These are phyloP conservation scores for Ondatra zibethicus DNA, from an alignment of 2,113 vertebrate species.

Conservation along the genomic window DNA sequence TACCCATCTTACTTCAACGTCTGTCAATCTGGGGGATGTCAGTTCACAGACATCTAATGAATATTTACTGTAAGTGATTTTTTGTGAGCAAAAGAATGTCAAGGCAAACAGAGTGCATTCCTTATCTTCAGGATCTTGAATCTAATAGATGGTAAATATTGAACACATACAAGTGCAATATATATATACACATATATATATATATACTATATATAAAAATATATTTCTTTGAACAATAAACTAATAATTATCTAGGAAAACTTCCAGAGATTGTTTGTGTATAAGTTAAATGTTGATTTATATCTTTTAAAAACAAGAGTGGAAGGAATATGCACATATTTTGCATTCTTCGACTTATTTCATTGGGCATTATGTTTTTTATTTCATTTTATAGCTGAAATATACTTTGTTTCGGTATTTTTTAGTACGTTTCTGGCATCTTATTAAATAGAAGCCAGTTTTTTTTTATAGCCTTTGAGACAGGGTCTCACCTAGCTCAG, in stretches of 20 bases:
- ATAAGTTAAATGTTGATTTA: not conserved
- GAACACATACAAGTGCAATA: not conserved
- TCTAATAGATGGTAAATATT: conserved; percentile 10
- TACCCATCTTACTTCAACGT: not conserved
- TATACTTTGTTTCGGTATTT: not conserved
- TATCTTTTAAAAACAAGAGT: not conserved
- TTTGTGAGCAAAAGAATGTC: not conserved
- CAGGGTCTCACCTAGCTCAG: not conserved
- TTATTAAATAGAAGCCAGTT: not conserved
- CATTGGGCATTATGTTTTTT: not conserved
- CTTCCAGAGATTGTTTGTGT: not conserved
- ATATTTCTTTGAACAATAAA: not conserved
- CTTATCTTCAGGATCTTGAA: not conserved
- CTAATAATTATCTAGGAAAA: conserved; percentile 5
- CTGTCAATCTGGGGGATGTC: not conserved
- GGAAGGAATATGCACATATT: not conserved
- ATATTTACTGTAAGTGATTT: not conserved
- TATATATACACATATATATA: too few species aligned
- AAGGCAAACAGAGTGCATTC: not conserved
- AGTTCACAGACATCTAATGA: not conserved
- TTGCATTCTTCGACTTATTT: not conserved
- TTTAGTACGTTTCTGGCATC: not conserved
- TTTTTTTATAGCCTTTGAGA: not conserved
- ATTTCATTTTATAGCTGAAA: not conserved
- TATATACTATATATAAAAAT: too few species aligned